These are phyloP conservation scores for Schlechtendalia chinensis DNA, from an alignment of 1,140 invertebrate species.

Conservation along the genomic window DNA sequence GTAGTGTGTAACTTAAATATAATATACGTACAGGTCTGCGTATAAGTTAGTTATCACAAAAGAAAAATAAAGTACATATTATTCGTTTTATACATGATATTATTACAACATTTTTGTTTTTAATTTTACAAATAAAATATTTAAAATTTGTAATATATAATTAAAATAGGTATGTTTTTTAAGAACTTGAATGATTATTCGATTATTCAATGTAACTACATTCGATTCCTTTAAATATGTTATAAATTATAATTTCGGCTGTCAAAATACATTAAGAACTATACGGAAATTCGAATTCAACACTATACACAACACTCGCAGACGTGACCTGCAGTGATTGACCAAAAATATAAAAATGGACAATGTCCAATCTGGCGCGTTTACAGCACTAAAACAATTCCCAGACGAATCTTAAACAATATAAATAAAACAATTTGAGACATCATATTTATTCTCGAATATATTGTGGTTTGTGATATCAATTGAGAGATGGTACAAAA, in stretches of 20 bases:
- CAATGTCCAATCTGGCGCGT: conserved; percentile 41
- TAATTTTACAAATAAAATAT: no score
- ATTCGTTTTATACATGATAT: no score
- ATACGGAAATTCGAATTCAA: neutral
- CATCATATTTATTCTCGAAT: neutral
- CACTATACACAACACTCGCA: neutral
- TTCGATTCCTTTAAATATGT: neutral
- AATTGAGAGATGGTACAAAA: neutral
- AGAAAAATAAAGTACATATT: no score
- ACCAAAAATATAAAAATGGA: conserved; percentile 37
- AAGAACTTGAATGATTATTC: neutral
- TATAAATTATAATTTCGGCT: neutral
- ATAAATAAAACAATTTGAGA: conserved; percentile 20
- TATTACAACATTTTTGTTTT: no score
- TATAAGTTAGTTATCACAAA: no score
- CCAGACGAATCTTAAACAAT: conserved; percentile 10
- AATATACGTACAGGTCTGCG: no score
- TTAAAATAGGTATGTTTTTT: neutral
- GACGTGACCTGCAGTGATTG: neutral
- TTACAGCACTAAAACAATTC: conserved; percentile 24
- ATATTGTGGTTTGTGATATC: neutral
- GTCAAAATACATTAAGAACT: neutral
- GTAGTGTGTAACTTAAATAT: no score
- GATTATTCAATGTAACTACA: no score
- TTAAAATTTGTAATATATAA: neutral